These are phyloP conservation scores for Nowickia ferox DNA, from an alignment of 2,888 invertebrate genomes.

Conservation along the genomic window DNA sequence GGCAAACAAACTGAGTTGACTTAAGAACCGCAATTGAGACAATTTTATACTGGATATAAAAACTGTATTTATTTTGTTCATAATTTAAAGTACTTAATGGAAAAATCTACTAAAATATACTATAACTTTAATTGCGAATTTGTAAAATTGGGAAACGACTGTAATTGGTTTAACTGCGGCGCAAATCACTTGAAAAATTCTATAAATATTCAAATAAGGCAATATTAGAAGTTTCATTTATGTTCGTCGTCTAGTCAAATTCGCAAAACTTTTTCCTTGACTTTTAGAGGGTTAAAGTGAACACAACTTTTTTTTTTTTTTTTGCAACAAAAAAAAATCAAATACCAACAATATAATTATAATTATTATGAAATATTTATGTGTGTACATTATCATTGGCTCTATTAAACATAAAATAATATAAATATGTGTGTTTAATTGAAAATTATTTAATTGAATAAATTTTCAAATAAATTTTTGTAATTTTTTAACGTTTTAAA, in stretches of 20 bases:
- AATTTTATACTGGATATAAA: too few species aligned
- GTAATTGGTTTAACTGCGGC: too few species aligned
- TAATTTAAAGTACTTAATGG: too few species aligned
- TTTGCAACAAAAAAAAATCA: not conserved
- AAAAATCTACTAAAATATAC: too few species aligned
- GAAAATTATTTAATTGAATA: constrained; percentile 69
- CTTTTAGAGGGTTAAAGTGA: constrained; percentile 26
- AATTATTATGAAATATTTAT: constrained; percentile 59
- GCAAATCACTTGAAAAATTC: too few species aligned
- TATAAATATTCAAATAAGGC: not conserved
- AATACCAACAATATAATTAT: constrained; percentile 44
- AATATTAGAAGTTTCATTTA: not conserved
- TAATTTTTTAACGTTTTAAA: constrained; percentile 35
- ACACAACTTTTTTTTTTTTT: not conserved
- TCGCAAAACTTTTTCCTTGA: not conserved
- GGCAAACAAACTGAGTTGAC: too few species aligned
- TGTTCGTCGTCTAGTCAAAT: too few species aligned
- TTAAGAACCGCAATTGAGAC: too few species aligned
- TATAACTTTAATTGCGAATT: too few species aligned
- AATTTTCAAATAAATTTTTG: constrained; percentile 65
- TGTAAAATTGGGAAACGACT: too few species aligned
- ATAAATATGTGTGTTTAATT: constrained; percentile 59
- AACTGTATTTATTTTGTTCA: too few species aligned
- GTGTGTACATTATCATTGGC: constrained; percentile 27
- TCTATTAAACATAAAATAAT: constrained; percentile 29